A percentile compares a stretch with the other conserved stretches of the same genome.
Conservation (phyloP, 2,888 invertebrate genomes). For the Pristionchus arcanus region DNA sequence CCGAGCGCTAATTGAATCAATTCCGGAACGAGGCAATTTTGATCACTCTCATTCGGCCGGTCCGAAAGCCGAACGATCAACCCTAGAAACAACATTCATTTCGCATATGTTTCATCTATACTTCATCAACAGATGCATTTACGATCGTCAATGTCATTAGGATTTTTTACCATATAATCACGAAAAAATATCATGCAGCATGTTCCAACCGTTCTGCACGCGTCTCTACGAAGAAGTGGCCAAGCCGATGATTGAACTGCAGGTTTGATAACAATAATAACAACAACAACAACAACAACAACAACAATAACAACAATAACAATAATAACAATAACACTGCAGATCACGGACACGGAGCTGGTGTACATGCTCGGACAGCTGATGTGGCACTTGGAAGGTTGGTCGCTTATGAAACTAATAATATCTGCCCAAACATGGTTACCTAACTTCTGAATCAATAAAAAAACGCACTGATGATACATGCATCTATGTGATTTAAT, state of each 20-base stretch:
- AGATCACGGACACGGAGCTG: slow-evolving; percentile 41
- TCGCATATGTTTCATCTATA: neutral
- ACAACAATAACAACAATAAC: neutral
- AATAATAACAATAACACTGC: neutral
- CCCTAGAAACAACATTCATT: neutral
- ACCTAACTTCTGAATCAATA: too few relatives aligned
- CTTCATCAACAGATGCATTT: too few relatives aligned
- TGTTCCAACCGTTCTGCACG: slow-evolving; percentile 30
- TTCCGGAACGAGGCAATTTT: too few relatives aligned
- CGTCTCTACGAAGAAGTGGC: slow-evolving; percentile 44
- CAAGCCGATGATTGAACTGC: slow-evolving; percentile 43
- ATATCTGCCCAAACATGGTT: too few relatives aligned
- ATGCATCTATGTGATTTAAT: too few relatives aligned
- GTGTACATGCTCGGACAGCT: slow-evolving; percentile 50
- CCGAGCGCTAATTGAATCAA: too few relatives aligned
- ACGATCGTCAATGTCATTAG: too few relatives aligned
- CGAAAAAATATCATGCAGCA: neutral
- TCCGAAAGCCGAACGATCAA: too few relatives aligned
- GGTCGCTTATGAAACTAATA: neutral
- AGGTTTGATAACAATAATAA: neutral
- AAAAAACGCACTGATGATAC: too few relatives aligned
- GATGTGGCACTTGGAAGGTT: slow-evolving; percentile 51
- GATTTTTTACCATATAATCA: too few relatives aligned
- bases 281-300: too few relatives aligned
- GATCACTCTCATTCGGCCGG: too few relatives aligned